A percentile compares a stretch with the other conserved stretches of the same genome.
phyloP scores from a whole-genome alignment of 1,140 invertebrate species.

The Chironomus striatipennis region DNA sequence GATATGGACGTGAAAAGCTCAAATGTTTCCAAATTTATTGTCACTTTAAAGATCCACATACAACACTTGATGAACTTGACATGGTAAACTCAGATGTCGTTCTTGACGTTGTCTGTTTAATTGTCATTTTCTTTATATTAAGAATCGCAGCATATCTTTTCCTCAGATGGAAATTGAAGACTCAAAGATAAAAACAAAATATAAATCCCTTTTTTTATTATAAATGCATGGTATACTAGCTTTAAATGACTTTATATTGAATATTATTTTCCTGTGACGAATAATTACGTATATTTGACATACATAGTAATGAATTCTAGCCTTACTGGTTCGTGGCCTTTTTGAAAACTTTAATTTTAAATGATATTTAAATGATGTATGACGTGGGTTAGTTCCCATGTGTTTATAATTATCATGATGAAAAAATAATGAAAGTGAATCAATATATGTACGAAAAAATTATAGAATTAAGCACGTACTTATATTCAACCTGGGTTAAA shows the following conservation, averaged over 20 bases:
- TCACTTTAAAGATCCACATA: conserved; percentile 79
- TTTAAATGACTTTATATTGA: conserved; percentile 31
- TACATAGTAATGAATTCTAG: no score
- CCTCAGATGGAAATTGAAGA: conserved; percentile 76
- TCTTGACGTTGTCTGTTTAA: conserved; percentile 71
- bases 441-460: no score
- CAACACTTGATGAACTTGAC: conserved; percentile 86
- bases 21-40: conserved; percentile 74
- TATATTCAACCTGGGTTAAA: not conserved
- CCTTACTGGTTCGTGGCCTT: no score
- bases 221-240: conserved; percentile 27
- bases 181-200: conserved; percentile 52
- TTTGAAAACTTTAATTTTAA: no score
- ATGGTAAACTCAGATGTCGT: conserved; percentile 68
- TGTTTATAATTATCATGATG: not conserved
- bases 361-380: not conserved
- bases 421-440: not conserved
- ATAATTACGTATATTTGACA: no score
- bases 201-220: not conserved
- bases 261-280: no score
- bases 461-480: conserved; percentile 1
- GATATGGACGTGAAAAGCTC: conserved; percentile 69
- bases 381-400: not conserved
- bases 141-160: conserved; percentile 85
- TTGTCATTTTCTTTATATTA: conserved; percentile 80